Conservation (phyloP, 2,888 invertebrate species). For the Branchellion lobata region DNA sequence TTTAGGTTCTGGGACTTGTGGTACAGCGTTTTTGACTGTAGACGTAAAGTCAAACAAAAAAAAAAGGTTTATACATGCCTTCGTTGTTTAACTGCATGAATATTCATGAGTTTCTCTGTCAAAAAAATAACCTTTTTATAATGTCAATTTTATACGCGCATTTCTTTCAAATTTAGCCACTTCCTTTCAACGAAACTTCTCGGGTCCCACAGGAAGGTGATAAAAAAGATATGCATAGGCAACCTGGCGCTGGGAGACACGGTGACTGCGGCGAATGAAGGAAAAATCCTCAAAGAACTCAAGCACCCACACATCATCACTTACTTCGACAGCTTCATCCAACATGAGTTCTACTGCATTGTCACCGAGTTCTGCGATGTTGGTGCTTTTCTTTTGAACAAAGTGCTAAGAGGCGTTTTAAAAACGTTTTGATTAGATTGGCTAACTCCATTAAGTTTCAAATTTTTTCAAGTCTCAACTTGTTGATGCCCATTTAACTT, state of each 20-base stretch:
- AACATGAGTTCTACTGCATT: conserved; percentile 62
- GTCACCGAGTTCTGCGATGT: conserved; percentile 63
- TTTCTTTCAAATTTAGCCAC: background rate
- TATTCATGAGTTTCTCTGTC: too few relatives aligned
- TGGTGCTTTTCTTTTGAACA: too few relatives aligned
- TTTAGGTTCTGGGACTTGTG: conserved; percentile 62
- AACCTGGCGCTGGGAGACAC: conserved; percentile 62
- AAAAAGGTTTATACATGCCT: conserved; percentile 55
- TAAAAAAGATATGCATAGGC: conserved; percentile 62
- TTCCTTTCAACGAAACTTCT: background rate
- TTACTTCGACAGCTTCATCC: conserved; percentile 61
- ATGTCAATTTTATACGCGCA: too few relatives aligned
- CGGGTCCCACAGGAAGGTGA: conserved; percentile 61
- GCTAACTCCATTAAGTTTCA: background rate
- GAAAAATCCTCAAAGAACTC: conserved; percentile 59
- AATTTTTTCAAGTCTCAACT: too few relatives aligned
- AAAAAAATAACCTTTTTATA: too few relatives aligned
- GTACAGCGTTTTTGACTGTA: conserved; percentile 59
- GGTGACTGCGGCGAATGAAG: conserved; percentile 61
- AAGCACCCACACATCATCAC: conserved; percentile 61
- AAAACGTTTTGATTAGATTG: background rate
- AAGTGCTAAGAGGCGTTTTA: too few relatives aligned
- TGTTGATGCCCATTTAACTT: background rate
- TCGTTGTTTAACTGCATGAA: too few relatives aligned
- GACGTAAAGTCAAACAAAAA: conserved; percentile 56